These are phyloP conservation scores for Chrysomallon squamiferum DNA, from an alignment of 1,140 invertebrate species.

Conservation along the genomic window DNA sequence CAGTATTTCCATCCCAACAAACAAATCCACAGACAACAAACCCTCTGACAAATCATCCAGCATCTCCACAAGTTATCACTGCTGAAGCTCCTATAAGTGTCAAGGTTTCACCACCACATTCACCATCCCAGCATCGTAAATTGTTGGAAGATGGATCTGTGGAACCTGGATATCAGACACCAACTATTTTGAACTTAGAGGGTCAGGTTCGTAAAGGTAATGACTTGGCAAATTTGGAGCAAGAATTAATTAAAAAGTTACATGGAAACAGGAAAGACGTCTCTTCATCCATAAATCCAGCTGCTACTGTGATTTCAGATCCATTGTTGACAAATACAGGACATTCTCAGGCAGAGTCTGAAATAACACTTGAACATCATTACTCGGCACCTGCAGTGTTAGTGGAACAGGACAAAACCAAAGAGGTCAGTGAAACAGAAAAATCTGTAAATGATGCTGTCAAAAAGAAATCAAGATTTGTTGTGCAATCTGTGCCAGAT, in stretches of 20 bases:
- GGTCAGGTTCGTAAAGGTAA: conserved; percentile 11
- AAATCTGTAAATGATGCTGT: no score
- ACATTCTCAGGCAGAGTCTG: no score
- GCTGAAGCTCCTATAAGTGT: not conserved
- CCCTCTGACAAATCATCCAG: conserved; percentile 1
- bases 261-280: conserved; percentile 26
- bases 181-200: conserved; percentile 4
- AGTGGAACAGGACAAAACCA: no score
- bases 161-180: conserved; percentile 1
- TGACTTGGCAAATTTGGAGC: conserved; percentile 29
- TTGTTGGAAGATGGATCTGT: conserved; percentile 8
- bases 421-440: no score
- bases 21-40: no score
- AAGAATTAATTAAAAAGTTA: conserved; percentile 36
- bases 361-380: no score
- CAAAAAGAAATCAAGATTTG: no score
- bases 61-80: conserved; percentile 2
- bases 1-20: not conserved
- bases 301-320: not conserved
- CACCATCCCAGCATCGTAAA: conserved; percentile 22
- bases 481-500: not conserved
- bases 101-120: conserved; percentile 21
- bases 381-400: no score
- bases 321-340: no score
- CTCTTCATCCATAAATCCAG: conserved; percentile 7